Percentiles rank a stretch among this genome's conserved stretches.
Conservation (phyloP, 2,888 invertebrate genomes). For the Diloba caeruleocephala region DNA sequence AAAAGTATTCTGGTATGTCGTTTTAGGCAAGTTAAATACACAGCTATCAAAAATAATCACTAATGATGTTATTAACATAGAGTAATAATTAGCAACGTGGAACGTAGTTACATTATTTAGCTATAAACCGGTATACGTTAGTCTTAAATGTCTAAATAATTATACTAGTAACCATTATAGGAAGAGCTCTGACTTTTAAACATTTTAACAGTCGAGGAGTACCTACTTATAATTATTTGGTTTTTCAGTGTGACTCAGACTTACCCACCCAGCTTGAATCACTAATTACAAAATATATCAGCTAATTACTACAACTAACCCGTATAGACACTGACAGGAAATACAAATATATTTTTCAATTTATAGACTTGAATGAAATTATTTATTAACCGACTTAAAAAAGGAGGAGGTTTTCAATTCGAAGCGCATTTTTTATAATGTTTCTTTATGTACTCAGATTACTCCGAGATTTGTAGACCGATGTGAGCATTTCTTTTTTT, state of each 20-base stretch:
- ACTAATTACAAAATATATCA: slow-evolving; percentile 39
- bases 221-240: slow-evolving; percentile 26
- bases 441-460: no score
- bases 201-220: slow-evolving; percentile 6
- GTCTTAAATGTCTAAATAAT: slow-evolving; percentile 9
- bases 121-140: slow-evolving; percentile 37
- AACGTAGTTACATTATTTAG: slow-evolving; percentile 1
- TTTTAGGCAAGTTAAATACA: no score
- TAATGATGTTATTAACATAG: no score
- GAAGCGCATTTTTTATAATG: no score
- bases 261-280: slow-evolving; percentile 26
- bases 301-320: not conserved
- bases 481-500: no score
- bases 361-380: no score
- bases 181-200: slow-evolving; percentile 28
- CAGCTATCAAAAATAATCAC: no score
- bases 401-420: no score
- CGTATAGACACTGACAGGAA: not conserved
- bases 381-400: no score
- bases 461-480: no score
- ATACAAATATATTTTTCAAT: not conserved
- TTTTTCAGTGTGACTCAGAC: slow-evolving; percentile 30
- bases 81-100: not conserved
- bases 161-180: slow-evolving; percentile 12
- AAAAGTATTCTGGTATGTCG: no score